phyloP scores from a whole-genome alignment of 2,113 vertebrate genomes.

The Sigmodon hispidus region DNA sequence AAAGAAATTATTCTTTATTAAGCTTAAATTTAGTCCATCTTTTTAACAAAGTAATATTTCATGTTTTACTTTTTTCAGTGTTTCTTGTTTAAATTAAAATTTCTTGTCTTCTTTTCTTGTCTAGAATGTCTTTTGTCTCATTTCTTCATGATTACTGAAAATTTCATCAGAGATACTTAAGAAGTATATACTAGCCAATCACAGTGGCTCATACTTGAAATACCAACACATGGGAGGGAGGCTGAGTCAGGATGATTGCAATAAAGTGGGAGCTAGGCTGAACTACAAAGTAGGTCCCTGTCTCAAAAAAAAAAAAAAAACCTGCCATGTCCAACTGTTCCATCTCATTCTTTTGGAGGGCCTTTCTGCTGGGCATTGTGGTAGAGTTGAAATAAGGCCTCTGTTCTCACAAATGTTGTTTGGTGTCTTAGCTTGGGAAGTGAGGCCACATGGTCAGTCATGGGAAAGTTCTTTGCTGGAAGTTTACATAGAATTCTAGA shows the following conservation, averaged over 20 bases:
- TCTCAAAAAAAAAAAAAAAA: background rate
- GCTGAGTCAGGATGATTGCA: background rate
- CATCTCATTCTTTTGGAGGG: background rate
- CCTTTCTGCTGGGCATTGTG: background rate
- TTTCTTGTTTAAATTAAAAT: constrained; percentile 39
- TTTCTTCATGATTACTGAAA: constrained; percentile 5
- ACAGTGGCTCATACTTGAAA: background rate
- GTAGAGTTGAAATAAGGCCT: background rate
- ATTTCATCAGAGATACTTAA: background rate
- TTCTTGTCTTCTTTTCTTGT: constrained; percentile 23
- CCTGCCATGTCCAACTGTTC: background rate
- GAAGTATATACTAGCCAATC: background rate
- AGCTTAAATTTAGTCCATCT: background rate
- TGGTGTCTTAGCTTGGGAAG: background rate
- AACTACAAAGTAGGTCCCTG: background rate
- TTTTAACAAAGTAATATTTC: constrained; percentile 30
- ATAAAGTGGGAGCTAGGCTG: background rate
- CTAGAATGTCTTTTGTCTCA: background rate
- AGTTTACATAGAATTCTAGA: background rate
- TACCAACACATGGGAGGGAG: background rate
- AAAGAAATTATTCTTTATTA: constrained; percentile 7
- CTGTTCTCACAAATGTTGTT: background rate
- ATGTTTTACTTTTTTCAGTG: background rate
- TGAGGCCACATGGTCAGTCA: background rate
- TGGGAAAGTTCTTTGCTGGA: background rate